Percentiles rank a stretch among this genome's conserved stretches.
Evolutionary conservation across 2,888 invertebrate genomes (phyloP).

Genomic region (Eristalis pertinax): DNA sequence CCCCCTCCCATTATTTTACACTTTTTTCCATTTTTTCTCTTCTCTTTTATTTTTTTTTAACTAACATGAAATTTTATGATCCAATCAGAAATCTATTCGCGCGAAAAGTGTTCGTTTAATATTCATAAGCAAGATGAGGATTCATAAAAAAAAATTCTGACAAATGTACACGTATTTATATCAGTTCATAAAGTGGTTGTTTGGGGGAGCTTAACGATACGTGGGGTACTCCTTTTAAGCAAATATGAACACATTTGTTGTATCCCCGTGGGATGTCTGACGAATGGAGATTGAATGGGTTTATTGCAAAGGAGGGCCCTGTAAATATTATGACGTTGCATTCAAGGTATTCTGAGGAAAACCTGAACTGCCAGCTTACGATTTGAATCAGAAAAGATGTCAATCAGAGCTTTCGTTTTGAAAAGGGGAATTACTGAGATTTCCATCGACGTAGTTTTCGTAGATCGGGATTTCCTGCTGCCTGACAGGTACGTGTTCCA

Average conservation of each 20-base stretch:
- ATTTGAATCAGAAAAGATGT: constrained; percentile 12
- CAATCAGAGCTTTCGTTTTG: constrained; percentile 13
- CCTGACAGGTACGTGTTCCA: neutral
- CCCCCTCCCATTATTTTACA: neutral
- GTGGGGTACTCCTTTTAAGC: constrained; percentile 16
- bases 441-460: neutral
- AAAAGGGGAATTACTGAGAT: neutral
- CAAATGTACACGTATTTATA: constrained; percentile 47
- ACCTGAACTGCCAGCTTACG: constrained; percentile 20
- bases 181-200: constrained; percentile 54
- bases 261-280: neutral
- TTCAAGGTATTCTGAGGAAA: constrained; percentile 4
- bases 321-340: constrained; percentile 4
- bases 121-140: constrained; percentile 56
- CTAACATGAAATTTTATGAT: constrained; percentile 58
- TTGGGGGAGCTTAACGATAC: constrained; percentile 39
- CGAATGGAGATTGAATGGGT: neutral
- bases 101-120: constrained; percentile 67
- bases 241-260: constrained; percentile 14
- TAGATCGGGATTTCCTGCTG: neutral
- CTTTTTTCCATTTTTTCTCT: neutral
- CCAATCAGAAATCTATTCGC: constrained; percentile 69
- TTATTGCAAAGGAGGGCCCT: constrained; percentile 1
- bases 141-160: constrained; percentile 51
- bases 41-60: constrained; percentile 25